Base-by-base conservation (phyloP, 1,140 invertebrate genomes). In the Portunus trituberculatus region DNA sequence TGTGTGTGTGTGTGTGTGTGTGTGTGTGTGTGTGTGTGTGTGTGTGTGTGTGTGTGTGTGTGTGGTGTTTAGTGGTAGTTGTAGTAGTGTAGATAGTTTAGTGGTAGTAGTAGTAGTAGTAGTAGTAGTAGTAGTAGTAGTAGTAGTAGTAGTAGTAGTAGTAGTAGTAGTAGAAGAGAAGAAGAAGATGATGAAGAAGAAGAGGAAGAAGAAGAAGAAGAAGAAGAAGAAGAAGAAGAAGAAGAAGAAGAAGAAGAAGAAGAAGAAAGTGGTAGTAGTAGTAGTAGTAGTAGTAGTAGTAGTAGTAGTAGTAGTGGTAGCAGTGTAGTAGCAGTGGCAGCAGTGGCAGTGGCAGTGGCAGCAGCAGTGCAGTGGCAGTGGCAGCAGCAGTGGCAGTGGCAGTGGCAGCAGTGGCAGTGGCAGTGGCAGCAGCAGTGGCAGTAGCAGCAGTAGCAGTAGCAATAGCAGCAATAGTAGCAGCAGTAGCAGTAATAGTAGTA, bases 1-100 rank as follows among this genome's bases (percentile, higher is more conserved):
- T 91, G 90, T 67, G 90, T 91, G 46, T 91, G 89, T 91, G 52
- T 91, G 32, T 46, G 48, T 46, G 90, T 91, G 45, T 91, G 90
- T 91, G 90, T 67, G 16, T 31, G 59, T 91, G 29, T 28, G 91
- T 29, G 91, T 59, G 52, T 59, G 16, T 59, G 28, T 92, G 52
- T n/a, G 91, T 92, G 91, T 29, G 48, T n/a, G 0, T 76, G 20
- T 0, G n/a, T 76, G 20, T 14, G 52, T 59, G 20, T 92, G 52
- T 92, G 3, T 31, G 31, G 16, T 39, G 39, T 39, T 39, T 39
- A 39, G 6, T 6, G 39, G 39, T 39, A 6, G 39, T 39, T 1
- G 39, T 39, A 6, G 39, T 39, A 14, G 31, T 90, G 31, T 0
- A 16, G 29, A 83, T 4, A 29, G 76, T 83, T 3, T 59, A 10